Conservation (phyloP, 2,113 vertebrate species). For the Plectropomus leopardus region DNA sequence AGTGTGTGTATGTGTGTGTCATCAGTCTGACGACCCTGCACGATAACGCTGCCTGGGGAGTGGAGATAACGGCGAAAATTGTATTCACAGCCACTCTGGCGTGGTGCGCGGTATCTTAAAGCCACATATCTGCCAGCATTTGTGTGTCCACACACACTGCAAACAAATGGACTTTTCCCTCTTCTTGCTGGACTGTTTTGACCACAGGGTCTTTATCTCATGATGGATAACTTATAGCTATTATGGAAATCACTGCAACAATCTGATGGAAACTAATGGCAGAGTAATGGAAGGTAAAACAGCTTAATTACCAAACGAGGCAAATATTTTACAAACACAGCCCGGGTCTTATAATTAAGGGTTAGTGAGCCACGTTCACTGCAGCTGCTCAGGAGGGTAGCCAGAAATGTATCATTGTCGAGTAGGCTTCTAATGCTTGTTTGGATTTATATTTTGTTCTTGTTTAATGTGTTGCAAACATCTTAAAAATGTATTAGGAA, state of each 20-base stretch:
- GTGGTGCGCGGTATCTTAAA: constrained; percentile 53
- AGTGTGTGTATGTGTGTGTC: constrained; percentile 25
- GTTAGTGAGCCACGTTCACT: constrained; percentile 4
- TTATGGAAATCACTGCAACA: constrained; percentile 44
- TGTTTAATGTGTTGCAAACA: neutral
- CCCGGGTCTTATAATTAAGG: constrained; percentile 35
- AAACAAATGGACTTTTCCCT: constrained; percentile 40
- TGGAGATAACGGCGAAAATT: constrained; percentile 75
- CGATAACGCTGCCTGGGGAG: constrained; percentile 72
- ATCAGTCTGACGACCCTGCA: constrained; percentile 45
- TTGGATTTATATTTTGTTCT: neutral
- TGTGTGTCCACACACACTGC: constrained; percentile 23
- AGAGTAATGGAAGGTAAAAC: constrained; percentile 52
- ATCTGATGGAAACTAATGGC: constrained; percentile 49
- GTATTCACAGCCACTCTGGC: constrained; percentile 48
- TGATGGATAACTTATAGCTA: constrained; percentile 46
- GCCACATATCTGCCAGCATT: constrained; percentile 39
- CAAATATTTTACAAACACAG: constrained; percentile 37
- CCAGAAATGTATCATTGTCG: constrained; percentile 2
- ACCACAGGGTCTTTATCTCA: constrained; percentile 41
- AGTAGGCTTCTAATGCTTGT: neutral
- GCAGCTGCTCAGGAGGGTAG: neutral
- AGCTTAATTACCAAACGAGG: constrained; percentile 34
- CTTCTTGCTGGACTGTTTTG: constrained; percentile 51
- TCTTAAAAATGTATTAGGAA: accelerated